These are phyloP conservation scores for Diploscapter pachys DNA, from an alignment of 1,140 invertebrate genomes.

Conservation along the genomic window DNA sequence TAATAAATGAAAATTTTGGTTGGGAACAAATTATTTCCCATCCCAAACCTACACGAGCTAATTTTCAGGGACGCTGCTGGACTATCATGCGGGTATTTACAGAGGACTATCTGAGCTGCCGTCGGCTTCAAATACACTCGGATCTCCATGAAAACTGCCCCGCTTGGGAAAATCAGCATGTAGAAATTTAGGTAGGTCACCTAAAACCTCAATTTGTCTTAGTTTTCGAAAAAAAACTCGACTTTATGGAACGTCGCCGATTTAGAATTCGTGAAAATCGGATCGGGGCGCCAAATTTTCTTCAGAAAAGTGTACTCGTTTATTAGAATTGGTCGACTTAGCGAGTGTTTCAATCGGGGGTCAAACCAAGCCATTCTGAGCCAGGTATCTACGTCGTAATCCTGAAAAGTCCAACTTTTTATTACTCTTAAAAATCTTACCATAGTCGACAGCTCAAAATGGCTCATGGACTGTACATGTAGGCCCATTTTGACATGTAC, in stretches of 20 bases:
- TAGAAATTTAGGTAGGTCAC: slow-evolving; percentile 56
- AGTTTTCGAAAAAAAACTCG: background rate
- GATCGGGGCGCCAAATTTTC: slow-evolving; percentile 55
- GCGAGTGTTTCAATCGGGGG: slow-evolving; percentile 52
- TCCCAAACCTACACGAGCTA: slow-evolving; percentile 49
- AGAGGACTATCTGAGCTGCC: slow-evolving; percentile 46
- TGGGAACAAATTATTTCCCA: no score
- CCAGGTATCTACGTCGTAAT: slow-evolving; percentile 58
- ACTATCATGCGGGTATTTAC: slow-evolving; percentile 57
- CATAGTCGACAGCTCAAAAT: slow-evolving; percentile 58
- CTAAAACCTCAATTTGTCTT: background rate
- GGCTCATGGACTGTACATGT: slow-evolving; percentile 55
- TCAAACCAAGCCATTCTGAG: slow-evolving; percentile 56
- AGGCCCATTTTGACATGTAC: slow-evolving; percentile 52
- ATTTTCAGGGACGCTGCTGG: slow-evolving; percentile 47
- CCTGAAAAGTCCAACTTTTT: slow-evolving; percentile 33
- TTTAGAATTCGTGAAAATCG: slow-evolving; percentile 53
- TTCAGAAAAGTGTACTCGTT: slow-evolving; percentile 54
- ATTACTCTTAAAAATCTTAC: slow-evolving; percentile 29
- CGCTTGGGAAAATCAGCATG: slow-evolving; percentile 53
- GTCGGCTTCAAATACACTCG: slow-evolving; percentile 56
- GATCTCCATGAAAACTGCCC: slow-evolving; percentile 56
- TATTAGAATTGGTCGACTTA: slow-evolving; percentile 52
- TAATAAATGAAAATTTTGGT: slow-evolving; percentile 28
- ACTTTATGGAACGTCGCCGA: slow-evolving; percentile 55